Evolutionary conservation across 2,888 invertebrate species (phyloP).

Genomic region (Seira ritae): DNA sequence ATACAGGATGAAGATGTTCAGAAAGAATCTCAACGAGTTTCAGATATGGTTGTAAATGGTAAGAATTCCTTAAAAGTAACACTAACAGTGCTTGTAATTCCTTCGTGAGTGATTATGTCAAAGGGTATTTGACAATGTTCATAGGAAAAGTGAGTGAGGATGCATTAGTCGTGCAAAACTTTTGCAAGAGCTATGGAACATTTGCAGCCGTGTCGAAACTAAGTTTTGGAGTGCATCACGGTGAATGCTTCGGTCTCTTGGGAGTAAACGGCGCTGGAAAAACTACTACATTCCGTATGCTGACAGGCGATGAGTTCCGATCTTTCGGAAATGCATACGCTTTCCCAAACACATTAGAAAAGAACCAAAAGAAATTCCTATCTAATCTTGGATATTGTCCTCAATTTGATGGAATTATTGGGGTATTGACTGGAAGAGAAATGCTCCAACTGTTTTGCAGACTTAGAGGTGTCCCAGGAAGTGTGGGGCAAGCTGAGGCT

Average conservation of each 20-base stretch:
- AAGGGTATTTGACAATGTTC: no score
- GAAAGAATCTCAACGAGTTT: constrained; percentile 55
- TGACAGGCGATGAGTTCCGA: constrained; percentile 77
- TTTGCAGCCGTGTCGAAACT: constrained; percentile 81
- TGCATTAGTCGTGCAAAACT: constrained; percentile 51
- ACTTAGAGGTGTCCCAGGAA: constrained; percentile 81
- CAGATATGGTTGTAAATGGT: constrained; percentile 25
- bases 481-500: constrained; percentile 39
- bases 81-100: neutral
- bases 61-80: neutral
- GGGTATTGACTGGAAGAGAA: constrained; percentile 85
- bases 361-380: neutral
- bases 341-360: neutral
- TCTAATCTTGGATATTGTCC: constrained; percentile 86
- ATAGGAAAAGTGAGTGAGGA: constrained; percentile 29
- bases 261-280: constrained; percentile 76
- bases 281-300: constrained; percentile 79
- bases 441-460: constrained; percentile 84
- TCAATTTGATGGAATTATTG: constrained; percentile 89
- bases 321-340: constrained; percentile 76
- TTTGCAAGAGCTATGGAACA: constrained; percentile 72
- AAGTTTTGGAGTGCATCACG: constrained; percentile 81
- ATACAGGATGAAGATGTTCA: constrained; percentile 67
- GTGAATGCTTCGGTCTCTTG: constrained; percentile 76
- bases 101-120: no score